Evolutionary conservation across 2,797 vertebrate species (phyloP).

Genomic region (Aulostomus chinensis): DNA sequence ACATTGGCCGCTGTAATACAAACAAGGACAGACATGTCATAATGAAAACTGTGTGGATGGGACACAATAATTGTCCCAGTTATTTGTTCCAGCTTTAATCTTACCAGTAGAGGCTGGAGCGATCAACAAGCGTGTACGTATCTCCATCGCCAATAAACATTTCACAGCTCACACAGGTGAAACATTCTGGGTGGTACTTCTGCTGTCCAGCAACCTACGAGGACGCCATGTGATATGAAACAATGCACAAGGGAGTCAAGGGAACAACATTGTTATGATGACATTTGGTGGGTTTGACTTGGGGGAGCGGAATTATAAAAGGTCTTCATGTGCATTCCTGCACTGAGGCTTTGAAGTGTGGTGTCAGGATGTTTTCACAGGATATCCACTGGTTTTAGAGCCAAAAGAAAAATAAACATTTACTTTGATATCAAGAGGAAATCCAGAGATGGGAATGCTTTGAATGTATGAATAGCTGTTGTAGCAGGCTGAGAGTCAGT

Average conservation of each 20-base stretch:
- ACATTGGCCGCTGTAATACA: conserved; percentile 84
- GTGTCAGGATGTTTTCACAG: conserved; percentile 59
- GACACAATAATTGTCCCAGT: too few species aligned
- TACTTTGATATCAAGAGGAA: conserved; percentile 40
- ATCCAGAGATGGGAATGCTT: conserved; percentile 47
- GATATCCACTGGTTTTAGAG: conserved; percentile 53
- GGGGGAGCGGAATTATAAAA: background rate
- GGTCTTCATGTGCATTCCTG: conserved; percentile 24
- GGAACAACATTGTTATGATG: background rate
- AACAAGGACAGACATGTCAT: background rate
- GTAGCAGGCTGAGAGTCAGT: conserved; percentile 1
- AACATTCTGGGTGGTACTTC: conserved; percentile 97
- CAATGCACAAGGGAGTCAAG: too few species aligned
- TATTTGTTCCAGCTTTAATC: too few species aligned
- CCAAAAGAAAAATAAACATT: conserved; percentile 36
- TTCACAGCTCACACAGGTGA: conserved; percentile 88
- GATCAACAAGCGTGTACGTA: conserved; percentile 90
- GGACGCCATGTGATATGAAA: background rate
- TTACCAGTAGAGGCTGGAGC: conserved; percentile 88
- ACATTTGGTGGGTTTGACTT: background rate
- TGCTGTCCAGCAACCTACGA: conserved; percentile 92
- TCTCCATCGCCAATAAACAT: conserved; percentile 93
- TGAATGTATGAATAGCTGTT: conserved; percentile 27
- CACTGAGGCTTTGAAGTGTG: conserved; percentile 12
- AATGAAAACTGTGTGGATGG: background rate